These are phyloP conservation scores for Drosophila trapezifrons DNA, from an alignment of 1,140 invertebrate genomes.

Conservation along the genomic window DNA sequence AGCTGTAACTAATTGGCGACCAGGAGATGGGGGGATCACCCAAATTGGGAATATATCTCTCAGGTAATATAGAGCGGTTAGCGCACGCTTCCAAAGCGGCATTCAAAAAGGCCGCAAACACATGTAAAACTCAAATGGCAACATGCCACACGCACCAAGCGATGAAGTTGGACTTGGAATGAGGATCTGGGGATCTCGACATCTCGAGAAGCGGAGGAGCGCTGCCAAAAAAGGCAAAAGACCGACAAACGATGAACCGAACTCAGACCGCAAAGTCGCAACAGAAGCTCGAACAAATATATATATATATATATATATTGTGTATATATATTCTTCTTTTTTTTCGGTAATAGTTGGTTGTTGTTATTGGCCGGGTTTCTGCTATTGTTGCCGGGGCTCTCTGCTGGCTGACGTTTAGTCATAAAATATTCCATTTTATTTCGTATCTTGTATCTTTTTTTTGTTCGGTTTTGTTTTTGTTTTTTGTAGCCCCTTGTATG, in stretches of 20 bases:
- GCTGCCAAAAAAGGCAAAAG: conserved; percentile 74
- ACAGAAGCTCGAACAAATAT: conserved; percentile 76
- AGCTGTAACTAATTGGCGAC: conserved; percentile 71
- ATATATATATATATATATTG: conserved; percentile 34
- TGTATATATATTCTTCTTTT: conserved; percentile 22
- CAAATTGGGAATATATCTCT: conserved; percentile 21
- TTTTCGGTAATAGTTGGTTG: conserved; percentile 75
- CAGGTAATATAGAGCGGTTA: conserved; percentile 42
- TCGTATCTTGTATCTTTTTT: conserved; percentile 48
- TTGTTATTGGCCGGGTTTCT: conserved; percentile 39
- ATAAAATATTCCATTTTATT: conserved; percentile 82
- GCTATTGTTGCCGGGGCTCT: conserved; percentile 55
- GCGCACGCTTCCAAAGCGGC: conserved; percentile 51
- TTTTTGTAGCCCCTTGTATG: conserved; percentile 12
- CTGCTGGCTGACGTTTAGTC: conserved; percentile 67
- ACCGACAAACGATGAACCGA: conserved; percentile 58
- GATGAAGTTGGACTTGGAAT: conserved; percentile 42
- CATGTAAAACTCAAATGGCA: conserved; percentile 82
- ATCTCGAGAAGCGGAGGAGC: conserved; percentile 12
- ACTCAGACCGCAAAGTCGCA: conserved; percentile 71
- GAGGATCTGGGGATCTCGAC: conserved; percentile 13
- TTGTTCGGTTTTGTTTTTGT: neutral
- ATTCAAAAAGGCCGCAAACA: conserved; percentile 77
- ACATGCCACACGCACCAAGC: conserved; percentile 76
- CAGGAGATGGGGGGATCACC: conserved; percentile 10